Evolutionary conservation across 1,140 invertebrate species (phyloP), one percentile per base, ranked within the genome.

Genomic region (Trichonephila clavipes): DNA sequence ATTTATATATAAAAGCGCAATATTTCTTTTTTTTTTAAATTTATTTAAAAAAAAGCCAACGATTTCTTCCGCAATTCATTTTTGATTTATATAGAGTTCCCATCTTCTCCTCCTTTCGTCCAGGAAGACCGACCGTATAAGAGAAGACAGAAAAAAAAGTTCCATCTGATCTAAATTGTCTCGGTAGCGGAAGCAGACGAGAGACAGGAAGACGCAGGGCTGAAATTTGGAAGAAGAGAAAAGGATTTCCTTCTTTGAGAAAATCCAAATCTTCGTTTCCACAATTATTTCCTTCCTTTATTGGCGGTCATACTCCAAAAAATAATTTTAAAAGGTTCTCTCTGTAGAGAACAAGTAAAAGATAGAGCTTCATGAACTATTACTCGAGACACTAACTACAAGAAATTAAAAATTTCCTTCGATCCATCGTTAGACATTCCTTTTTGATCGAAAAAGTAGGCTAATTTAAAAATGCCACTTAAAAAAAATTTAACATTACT

Each of bases 271-370:
- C 72, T 19, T 40, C 72, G 34, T 77, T 77, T 19, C 24, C 16
- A 40, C 51, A 77, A 77, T 77, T 77, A 77, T 77, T 77, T 77
- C 72, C 72, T 77, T 77, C 72, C 72, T 77, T 77, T 77, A 77
- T 51, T 77, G 28, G 28, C 5, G 3, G 72, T 18, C 18, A 77
- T 69, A 10, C 51, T 51, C 14, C 5, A 77, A 72, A 72, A 72
- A 34, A 19, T 40, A 28, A 19, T 51, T 51, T 77, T 19, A 40
- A 28, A 77, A 28, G 34, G 34, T 18, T 10, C 24, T 18, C 5
- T 77, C 28, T 28, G 34, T 4, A 28, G 28, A 24, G 24, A 28
- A 28, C 28, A 77, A 19, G 10, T 12, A 18, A 8, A 34, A 1
- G 14, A 40, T 21, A 7, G 51, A 51, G 51, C 10, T 51, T 51